Conservation (phyloP, 2,888 invertebrate genomes). For the Folsomia manolachei region DNA sequence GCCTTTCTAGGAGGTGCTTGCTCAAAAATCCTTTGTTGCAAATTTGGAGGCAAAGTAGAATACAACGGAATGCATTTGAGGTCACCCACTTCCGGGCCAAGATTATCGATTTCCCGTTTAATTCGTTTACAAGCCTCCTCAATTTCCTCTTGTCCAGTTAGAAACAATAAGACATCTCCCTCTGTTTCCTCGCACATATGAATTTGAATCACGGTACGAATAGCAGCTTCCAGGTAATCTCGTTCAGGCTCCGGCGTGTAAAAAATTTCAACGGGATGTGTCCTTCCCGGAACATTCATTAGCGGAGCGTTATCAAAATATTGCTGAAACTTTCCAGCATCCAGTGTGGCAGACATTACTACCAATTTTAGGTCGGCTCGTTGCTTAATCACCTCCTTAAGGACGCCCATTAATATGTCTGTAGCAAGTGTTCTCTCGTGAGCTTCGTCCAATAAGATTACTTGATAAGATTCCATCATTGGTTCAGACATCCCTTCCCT, state of each 20-base stretch:
- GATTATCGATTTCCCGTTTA: slow-evolving; percentile 89
- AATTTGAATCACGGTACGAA: slow-evolving; percentile 93
- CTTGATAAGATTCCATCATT: slow-evolving; percentile 92
- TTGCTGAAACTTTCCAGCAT: slow-evolving; percentile 96
- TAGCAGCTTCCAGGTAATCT: slow-evolving; percentile 97
- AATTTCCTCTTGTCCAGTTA: slow-evolving; percentile 85
- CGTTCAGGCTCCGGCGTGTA: slow-evolving; percentile 98
- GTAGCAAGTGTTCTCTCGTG: slow-evolving; percentile 98
- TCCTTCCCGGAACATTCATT: slow-evolving; percentile 96
- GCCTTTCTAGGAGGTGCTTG: slow-evolving; percentile 81
- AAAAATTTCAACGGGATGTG: slow-evolving; percentile 95
- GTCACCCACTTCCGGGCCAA: slow-evolving; percentile 95
- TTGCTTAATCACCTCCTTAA: slow-evolving; percentile 94
- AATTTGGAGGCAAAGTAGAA: slow-evolving; percentile 94
- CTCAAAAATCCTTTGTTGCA: slow-evolving; percentile 97
- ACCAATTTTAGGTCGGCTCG: slow-evolving; percentile 90
- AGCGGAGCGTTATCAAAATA: slow-evolving; percentile 98
- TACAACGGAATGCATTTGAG: slow-evolving; percentile 97
- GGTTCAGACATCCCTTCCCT: slow-evolving; percentile 99
- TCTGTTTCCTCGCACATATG: slow-evolving; percentile 92
- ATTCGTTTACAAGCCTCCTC: slow-evolving; percentile 98
- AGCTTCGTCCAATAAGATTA: slow-evolving; percentile 94
- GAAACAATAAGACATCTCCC: slow-evolving; percentile 88
- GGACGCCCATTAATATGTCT: slow-evolving; percentile 97
- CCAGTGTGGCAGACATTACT: slow-evolving; percentile 98